Evolutionary conservation across 2,113 vertebrate species (phyloP), one percentile per base, ranked within the genome.

Genomic region (Mirounga angustirostris): DNA sequence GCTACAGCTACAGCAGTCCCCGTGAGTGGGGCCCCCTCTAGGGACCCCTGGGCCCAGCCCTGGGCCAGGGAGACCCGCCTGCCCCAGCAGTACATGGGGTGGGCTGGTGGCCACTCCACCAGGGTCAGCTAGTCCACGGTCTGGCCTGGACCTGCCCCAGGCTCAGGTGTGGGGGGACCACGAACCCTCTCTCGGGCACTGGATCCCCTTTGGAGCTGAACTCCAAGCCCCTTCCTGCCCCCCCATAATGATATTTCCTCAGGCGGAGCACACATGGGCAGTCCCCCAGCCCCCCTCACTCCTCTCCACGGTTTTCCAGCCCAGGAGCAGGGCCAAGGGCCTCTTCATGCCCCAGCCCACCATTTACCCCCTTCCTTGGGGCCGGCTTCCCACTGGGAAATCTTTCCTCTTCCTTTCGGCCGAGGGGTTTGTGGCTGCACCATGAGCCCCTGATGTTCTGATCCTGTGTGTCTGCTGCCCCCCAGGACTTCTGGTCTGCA

Each of bases 1-100:
- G 10, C 33, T 98, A 98, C 84, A 95, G 4, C 83, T 97, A 97
- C 58, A 74, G 1, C 21, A 98, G 92, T 5, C 74, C 65, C 24
- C 79, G 98, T 98, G 90, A 98, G 98, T 97, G 92, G 4, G 6
- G 40, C 7, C 56, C 13, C 46, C 30, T 14, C 50, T 5, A 14
- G 26, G 22, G 1, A 18, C 46, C 43, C 46, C 46, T 1, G 73
- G n/a, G 69, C 21, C 43, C 28, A 1, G 52, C 67, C 40, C 12
- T 4, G 13, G 43, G 89, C 1, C 52, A 2, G 61, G 50, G n/a
- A 5, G 2, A 30, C 0, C 30, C 3, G 9, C n/a, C 15, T 3
- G 36, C 18, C 33, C 26, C 10, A 18, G 67, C 26, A 14, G 28
- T 13, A 0, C 6, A 0, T 1, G 11, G 40, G 22, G 33, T 8